Percentiles rank a stretch among this genome's conserved stretches.
Conservation (phyloP, 2,888 invertebrate genomes). For the Pimpla rufipes region DNA sequence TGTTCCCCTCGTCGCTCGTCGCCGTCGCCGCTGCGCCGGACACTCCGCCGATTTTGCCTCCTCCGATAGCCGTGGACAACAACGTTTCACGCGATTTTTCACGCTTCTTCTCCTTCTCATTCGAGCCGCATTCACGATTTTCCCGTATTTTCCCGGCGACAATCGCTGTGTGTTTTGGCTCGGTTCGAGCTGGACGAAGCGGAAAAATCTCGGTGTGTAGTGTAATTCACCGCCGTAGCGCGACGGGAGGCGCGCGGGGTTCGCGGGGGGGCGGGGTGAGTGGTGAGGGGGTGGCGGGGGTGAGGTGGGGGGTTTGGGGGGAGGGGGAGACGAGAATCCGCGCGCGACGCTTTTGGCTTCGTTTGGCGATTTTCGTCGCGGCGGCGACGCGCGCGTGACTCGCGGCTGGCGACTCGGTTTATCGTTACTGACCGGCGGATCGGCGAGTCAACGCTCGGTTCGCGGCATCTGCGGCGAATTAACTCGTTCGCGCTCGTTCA, state of each 20-base stretch:
- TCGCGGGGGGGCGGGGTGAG: too few relatives aligned
- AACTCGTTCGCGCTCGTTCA: conserved; percentile 57
- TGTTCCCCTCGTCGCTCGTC: too few relatives aligned
- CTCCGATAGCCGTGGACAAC: too few relatives aligned
- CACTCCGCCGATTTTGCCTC: too few relatives aligned
- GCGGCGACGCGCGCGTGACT: not conserved
- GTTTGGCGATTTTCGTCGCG: not conserved
- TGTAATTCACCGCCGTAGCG: not conserved
- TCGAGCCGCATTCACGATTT: too few relatives aligned
- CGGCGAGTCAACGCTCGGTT: not conserved
- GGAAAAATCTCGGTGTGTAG: not conserved
- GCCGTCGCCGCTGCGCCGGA: too few relatives aligned
- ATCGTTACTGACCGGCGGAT: not conserved
- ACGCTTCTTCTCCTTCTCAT: too few relatives aligned
- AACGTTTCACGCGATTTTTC: too few relatives aligned
- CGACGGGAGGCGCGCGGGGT: not conserved
- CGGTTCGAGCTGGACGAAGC: not conserved
- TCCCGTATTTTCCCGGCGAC: too few relatives aligned
- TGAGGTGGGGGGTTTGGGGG: not conserved
- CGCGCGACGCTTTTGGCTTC: conserved; percentile 2
- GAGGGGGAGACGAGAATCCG: not conserved
- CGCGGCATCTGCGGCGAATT: conserved; percentile 64
- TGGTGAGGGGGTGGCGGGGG: too few relatives aligned
- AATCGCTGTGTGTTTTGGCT: too few relatives aligned
- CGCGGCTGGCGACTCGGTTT: not conserved